These are phyloP conservation scores for Chionodraco myersi DNA, from an alignment of 2,113 vertebrate species.

Conservation along the genomic window DNA sequence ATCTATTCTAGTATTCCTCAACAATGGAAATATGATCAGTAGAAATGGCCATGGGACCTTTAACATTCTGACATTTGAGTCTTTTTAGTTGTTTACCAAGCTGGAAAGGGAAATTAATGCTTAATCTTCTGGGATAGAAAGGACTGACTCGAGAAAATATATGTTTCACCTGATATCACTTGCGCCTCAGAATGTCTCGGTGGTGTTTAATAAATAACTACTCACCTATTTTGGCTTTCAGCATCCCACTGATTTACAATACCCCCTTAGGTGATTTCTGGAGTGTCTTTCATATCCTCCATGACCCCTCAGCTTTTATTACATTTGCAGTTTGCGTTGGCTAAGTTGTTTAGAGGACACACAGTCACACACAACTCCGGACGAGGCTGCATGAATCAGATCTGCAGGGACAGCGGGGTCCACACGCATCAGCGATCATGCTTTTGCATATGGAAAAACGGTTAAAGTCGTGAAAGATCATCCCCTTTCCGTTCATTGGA, in stretches of 20 bases:
- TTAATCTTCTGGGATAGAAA: conserved; percentile 6
- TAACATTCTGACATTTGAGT: conserved; percentile 1
- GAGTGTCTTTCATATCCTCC: conserved; percentile 37
- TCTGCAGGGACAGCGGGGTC: conserved; percentile 13
- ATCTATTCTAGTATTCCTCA: too few relatives aligned
- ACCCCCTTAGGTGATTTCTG: conserved; percentile 22
- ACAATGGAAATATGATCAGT: too few relatives aligned
- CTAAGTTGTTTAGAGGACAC: conserved; percentile 43
- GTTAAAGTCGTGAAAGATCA: conserved; percentile 33
- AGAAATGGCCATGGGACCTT: too few relatives aligned
- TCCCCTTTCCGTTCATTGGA: neutral
- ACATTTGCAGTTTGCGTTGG: conserved; percentile 16
- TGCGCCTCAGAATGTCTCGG: neutral
- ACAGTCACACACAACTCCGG: conserved; percentile 28
- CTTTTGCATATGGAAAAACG: conserved; percentile 41
- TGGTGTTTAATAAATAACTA: conserved; percentile 27
- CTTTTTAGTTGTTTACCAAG: conserved; percentile 23
- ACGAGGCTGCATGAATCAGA: conserved; percentile 30
- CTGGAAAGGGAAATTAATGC: conserved; percentile 1
- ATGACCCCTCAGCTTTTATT: conserved; percentile 42
- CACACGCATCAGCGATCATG: conserved; percentile 10
- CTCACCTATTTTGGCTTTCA: conserved; percentile 42
- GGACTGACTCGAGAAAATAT: conserved; percentile 8
- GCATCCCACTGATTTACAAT: conserved; percentile 35
- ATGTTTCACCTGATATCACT: conserved; percentile 33